These are phyloP conservation scores for Sarcophaga caerulescens DNA, from an alignment of 2,888 invertebrate species.

Conservation along the genomic window DNA sequence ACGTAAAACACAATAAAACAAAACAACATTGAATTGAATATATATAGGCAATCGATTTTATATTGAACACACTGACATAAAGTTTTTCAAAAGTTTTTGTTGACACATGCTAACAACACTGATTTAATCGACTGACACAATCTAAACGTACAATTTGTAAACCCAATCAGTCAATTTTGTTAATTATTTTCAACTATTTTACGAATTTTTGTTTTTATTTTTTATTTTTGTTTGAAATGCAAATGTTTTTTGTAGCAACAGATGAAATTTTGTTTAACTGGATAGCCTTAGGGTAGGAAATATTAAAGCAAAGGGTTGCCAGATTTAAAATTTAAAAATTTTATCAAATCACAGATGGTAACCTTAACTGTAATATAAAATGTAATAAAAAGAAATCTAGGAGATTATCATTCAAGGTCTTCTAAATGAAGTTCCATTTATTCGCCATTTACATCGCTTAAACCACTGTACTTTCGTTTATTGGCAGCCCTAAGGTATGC, in stretches of 20 bases:
- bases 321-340: too few relatives aligned
- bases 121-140: constrained; percentile 26
- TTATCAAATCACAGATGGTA: too few relatives aligned
- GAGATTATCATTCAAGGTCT: too few relatives aligned
- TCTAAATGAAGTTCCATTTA: too few relatives aligned
- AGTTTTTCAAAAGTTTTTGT: background rate
- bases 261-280: background rate
- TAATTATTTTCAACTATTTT: constrained; percentile 20
- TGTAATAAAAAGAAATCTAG: too few relatives aligned
- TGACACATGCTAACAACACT: constrained; percentile 63
- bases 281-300: constrained; percentile 4
- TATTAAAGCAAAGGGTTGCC: too few relatives aligned
- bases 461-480: too few relatives aligned
- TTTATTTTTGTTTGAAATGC: constrained; percentile 30
- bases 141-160: constrained; percentile 15
- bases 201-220: background rate
- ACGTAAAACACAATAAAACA: background rate
- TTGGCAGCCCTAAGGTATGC: background rate
- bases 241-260: constrained; percentile 31
- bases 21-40: background rate
- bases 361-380: too few relatives aligned
- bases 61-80: constrained; percentile 22
- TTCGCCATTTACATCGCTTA: too few relatives aligned
- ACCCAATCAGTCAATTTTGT: constrained; percentile 13
- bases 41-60: constrained; percentile 3